These are phyloP conservation scores for Drosophila triauraria DNA, from an alignment of 1,140 invertebrate species.

Conservation along the genomic window DNA sequence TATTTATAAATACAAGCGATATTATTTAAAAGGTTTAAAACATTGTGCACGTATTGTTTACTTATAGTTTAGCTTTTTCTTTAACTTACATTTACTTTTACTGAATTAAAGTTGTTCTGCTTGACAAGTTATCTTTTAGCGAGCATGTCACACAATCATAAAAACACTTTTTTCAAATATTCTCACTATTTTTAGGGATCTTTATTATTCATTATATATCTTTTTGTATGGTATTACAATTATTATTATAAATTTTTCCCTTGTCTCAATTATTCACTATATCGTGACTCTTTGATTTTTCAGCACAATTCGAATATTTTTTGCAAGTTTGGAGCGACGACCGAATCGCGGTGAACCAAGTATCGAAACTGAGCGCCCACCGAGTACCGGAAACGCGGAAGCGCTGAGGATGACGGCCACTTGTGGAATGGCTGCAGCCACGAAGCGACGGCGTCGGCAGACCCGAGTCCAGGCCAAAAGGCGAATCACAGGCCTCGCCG, in stretches of 20 bases:
- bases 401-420: slow-evolving; percentile 71
- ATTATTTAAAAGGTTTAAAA: not conserved
- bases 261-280: not conserved
- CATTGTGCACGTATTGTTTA: not conserved
- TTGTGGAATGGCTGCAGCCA: slow-evolving; percentile 74
- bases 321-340: slow-evolving; percentile 12
- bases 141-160: not conserved
- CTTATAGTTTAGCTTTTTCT: too few relatives aligned
- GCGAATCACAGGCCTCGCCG: slow-evolving; percentile 71
- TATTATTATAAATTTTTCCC: not conserved
- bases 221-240: not conserved
- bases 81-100: slow-evolving; percentile 46
- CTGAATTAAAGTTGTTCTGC: not conserved
- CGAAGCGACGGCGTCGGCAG: slow-evolving; percentile 36
- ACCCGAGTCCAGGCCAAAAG: slow-evolving; percentile 44
- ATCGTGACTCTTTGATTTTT: not conserved
- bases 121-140: slow-evolving; percentile 12
- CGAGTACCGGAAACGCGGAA: slow-evolving; percentile 77
- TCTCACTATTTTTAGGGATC: slow-evolving; percentile 25
- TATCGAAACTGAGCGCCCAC: slow-evolving; percentile 59
- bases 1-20: not conserved
- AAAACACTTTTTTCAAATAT: slow-evolving; percentile 33
- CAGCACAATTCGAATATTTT: slow-evolving; percentile 13
- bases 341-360: slow-evolving; percentile 50
- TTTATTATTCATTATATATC: not conserved